phyloP scores from a whole-genome alignment of 1,140 invertebrate genomes.

The Drosophila tristis region DNA sequence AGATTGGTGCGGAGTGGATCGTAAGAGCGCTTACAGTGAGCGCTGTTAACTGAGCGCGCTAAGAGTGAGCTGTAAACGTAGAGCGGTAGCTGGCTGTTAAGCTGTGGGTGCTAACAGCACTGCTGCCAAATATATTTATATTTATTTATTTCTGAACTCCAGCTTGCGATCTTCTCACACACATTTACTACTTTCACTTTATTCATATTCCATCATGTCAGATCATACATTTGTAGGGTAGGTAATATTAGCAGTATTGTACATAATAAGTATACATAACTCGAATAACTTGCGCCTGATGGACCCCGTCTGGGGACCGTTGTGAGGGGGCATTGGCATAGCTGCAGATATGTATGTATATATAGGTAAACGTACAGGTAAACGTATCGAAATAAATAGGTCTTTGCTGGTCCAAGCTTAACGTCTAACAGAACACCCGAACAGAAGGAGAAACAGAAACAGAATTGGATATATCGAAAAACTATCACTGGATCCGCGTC shows the following conservation, averaged over 20 bases:
- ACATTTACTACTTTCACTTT: slow-evolving; percentile 20
- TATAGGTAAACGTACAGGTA: not conserved
- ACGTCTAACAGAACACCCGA: slow-evolving; percentile 40
- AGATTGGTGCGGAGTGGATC: too few relatives aligned
- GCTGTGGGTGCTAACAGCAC: too few relatives aligned
- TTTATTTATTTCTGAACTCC: too few relatives aligned
- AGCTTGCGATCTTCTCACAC: not conserved
- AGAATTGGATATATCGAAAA: not conserved
- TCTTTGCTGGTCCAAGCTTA: slow-evolving; percentile 17
- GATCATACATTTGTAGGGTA: slow-evolving; percentile 1
- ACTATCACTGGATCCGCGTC: slow-evolving; percentile 59
- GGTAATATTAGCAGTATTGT: slow-evolving; percentile 13
- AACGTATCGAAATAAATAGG: not conserved
- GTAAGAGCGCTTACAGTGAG: too few relatives aligned
- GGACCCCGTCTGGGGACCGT: too few relatives aligned
- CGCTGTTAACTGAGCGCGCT: too few relatives aligned
- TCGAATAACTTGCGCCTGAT: too few relatives aligned
- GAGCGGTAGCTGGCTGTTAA: too few relatives aligned
- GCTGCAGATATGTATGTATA: not conserved
- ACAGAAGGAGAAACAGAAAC: slow-evolving; percentile 16
- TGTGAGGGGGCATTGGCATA: too few relatives aligned
- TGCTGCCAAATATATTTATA: too few relatives aligned
- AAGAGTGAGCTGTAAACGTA: too few relatives aligned
- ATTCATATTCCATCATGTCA: slow-evolving; percentile 24
- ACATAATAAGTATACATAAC: too few relatives aligned